These are phyloP conservation scores for Limanda limanda DNA, from an alignment of 2,113 vertebrate species.

Conservation along the genomic window DNA sequence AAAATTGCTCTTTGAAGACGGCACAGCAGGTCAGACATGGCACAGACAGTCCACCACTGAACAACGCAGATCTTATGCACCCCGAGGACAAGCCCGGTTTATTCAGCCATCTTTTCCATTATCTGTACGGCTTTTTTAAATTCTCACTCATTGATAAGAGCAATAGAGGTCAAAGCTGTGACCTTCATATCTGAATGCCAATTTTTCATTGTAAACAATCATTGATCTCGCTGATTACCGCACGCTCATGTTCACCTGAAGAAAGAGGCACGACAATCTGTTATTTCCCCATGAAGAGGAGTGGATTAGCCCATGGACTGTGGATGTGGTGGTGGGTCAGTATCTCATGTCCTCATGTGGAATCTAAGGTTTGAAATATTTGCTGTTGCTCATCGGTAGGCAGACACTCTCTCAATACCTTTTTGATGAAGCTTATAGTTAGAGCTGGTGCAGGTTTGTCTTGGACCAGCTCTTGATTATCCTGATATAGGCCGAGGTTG, in stretches of 20 bases:
- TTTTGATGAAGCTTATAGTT: too few relatives aligned
- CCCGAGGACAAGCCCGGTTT: neutral
- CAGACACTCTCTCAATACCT: too few relatives aligned
- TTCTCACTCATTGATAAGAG: neutral
- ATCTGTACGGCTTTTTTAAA: neutral
- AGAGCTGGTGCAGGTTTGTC: too few relatives aligned
- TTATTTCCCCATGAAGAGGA: neutral
- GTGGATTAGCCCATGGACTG: neutral
- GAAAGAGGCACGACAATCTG: neutral
- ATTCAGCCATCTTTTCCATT: conserved; percentile 3
- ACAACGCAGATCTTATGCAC: conserved; percentile 44
- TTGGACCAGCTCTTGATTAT: too few relatives aligned
- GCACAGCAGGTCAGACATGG: neutral
- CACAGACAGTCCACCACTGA: conserved; percentile 27
- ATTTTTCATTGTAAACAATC: neutral
- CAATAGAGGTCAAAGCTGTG: conserved; percentile 7
- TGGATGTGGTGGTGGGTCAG: neutral
- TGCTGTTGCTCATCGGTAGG: too few relatives aligned
- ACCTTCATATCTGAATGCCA: conserved; percentile 3
- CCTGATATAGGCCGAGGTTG: too few relatives aligned
- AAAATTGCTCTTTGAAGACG: conserved; percentile 29
- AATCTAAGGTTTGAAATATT: too few relatives aligned
- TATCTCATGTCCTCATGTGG: neutral
- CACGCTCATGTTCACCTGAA: neutral
- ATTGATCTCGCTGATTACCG: neutral